phyloP scores from a whole-genome alignment of 2,113 vertebrate species.

The Antechinus stuartii region DNA sequence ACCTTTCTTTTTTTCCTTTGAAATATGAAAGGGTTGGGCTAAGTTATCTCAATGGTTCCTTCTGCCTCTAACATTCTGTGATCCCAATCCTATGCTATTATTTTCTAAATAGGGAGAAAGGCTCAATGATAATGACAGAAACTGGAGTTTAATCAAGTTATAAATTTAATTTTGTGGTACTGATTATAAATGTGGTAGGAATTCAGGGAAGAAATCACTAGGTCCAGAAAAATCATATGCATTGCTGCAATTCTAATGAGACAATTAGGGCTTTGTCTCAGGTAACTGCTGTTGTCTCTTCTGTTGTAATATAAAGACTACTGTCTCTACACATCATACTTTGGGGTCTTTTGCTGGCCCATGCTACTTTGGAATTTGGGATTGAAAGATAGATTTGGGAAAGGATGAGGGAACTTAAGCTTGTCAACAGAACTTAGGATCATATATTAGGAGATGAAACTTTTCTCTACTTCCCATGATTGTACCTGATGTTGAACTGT shows the following conservation, averaged over 20 bases:
- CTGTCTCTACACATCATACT: neutral
- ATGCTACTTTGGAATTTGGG: neutral
- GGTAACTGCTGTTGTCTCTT: neutral
- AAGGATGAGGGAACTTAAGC: neutral
- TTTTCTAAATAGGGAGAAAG: neutral
- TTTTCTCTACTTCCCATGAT: neutral
- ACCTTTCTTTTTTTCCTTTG: neutral
- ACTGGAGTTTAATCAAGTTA: neutral
- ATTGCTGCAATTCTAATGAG: neutral
- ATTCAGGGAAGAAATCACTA: neutral
- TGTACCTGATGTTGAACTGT: neutral
- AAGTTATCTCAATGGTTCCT: neutral
- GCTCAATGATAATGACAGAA: neutral
- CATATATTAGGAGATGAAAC: neutral
- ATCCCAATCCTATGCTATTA: neutral
- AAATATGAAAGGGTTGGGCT: neutral
- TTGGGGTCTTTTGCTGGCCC: neutral
- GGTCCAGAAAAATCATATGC: neutral
- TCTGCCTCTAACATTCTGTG: neutral
- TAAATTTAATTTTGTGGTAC: neutral
- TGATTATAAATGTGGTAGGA: neutral
- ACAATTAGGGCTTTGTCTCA: neutral
- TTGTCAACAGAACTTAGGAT: neutral
- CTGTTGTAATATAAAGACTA: neutral
- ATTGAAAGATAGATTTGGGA: neutral